Evolutionary conservation across 2,113 vertebrate species (phyloP), one percentile per base, ranked within the genome.

Genomic region (Willisornis vidua): DNA sequence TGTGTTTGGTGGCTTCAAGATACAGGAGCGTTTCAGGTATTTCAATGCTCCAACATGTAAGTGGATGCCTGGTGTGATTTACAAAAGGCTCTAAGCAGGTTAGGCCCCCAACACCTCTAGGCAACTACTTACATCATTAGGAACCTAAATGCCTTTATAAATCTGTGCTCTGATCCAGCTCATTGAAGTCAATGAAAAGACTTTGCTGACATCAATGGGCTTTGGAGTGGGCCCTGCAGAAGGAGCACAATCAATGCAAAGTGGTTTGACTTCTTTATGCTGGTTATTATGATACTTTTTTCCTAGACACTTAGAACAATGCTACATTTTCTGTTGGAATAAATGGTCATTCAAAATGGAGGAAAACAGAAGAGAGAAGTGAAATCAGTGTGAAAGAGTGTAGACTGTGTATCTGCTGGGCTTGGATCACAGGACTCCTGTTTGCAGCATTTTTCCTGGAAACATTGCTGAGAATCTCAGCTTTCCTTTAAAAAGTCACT

Each of bases 111-210:
- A 85, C 88, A 94, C 93, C 90, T 97, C 90, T 85, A 81, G 90
- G 89, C 90, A 92, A 75, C 72, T 84, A 19, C 92, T 95, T 75
- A 84, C 73, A 85, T 90, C 96, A 92, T 78, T 82, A 90, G 90
- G 86, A 93, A 29, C 88, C 73, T 51, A 87, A 92, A 93, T 39
- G 88, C 90, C 83, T 95, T 92, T 89, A 81, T 95, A 62, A 94
- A 84, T 89, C 76, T 33, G 37, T 1, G 41, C 93, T 88, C 68
- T 94, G 93, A 96, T 96, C 83, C 49, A 85, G 92, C 93, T 88
- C 83, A 94, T 65, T 96, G 92, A 89, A 96, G 86, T 61, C 76
- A 78, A 61, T 87, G 90, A 96, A 95, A 95, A 93, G 93, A 18
- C 80, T 92, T 68, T 65, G 76, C 92, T 90, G 92, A 92, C 85